These are phyloP conservation scores for Apodemia duryi DNA, from an alignment of 2,888 invertebrate genomes.

Conservation along the genomic window DNA sequence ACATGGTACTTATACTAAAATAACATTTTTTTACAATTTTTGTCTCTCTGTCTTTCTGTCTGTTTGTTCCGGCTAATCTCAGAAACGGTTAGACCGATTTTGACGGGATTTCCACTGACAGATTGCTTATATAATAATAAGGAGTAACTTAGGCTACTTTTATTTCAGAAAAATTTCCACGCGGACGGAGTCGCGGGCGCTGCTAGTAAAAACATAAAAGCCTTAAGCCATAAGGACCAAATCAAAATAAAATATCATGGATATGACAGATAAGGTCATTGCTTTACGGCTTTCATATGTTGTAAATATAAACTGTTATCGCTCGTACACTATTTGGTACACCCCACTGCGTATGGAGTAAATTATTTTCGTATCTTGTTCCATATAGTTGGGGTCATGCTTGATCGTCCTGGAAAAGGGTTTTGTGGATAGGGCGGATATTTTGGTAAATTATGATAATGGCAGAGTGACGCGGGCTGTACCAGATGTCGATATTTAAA, in stretches of 20 bases:
- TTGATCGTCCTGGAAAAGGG: constrained; percentile 53
- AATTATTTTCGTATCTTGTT: constrained; percentile 44
- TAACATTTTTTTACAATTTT: no score
- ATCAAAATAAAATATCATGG: not conserved
- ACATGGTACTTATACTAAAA: no score
- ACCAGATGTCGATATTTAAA: constrained; percentile 68
- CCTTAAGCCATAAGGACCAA: constrained; percentile 2
- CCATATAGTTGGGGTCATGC: constrained; percentile 60
- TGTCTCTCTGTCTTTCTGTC: no score
- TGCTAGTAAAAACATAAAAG: not conserved
- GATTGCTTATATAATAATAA: no score
- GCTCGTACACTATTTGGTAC: constrained; percentile 14
- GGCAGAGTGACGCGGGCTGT: constrained; percentile 56
- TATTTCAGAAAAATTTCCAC: no score
- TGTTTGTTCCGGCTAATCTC: no score
- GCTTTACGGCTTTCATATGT: constrained; percentile 6
- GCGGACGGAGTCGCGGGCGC: no score
- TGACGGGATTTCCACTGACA: no score
- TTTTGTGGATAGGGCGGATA: constrained; percentile 50
- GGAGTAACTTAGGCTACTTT: no score
- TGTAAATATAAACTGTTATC: constrained; percentile 13
- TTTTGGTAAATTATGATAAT: constrained; percentile 75
- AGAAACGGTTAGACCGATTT: no score
- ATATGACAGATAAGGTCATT: constrained; percentile 12
- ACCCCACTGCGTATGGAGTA: constrained; percentile 13